These are phyloP conservation scores for Diaperis boleti DNA, from an alignment of 2,888 invertebrate species.

Conservation along the genomic window DNA sequence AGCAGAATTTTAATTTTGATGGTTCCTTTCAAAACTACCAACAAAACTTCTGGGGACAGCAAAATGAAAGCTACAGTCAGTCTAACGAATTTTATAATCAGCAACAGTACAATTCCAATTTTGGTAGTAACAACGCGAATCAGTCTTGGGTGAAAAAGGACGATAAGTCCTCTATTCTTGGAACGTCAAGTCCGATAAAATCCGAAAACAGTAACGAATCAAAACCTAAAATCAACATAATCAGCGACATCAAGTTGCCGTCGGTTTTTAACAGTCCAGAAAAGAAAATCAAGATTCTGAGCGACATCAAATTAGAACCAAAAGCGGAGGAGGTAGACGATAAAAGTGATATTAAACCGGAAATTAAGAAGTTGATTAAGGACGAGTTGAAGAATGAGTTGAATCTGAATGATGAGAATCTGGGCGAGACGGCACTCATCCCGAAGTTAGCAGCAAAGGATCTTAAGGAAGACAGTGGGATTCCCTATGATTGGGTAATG, in stretches of 20 bases:
- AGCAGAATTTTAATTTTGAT: slow-evolving; percentile 31
- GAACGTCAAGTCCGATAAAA: slow-evolving; percentile 53
- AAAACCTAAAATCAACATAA: slow-evolving; percentile 65
- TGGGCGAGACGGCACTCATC: slow-evolving; percentile 7
- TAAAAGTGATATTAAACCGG: slow-evolving; percentile 67
- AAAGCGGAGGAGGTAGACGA: slow-evolving; percentile 68
- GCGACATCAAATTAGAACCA: slow-evolving; percentile 64
- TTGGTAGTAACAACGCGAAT: slow-evolving; percentile 50
- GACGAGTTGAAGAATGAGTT: slow-evolving; percentile 62
- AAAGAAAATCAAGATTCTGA: slow-evolving; percentile 64
- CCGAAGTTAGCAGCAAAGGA: slow-evolving; percentile 53
- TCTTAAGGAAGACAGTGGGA: slow-evolving; percentile 81
- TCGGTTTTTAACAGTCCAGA: slow-evolving; percentile 55
- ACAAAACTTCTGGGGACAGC: slow-evolving; percentile 48
- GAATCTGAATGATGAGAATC: slow-evolving; percentile 48
- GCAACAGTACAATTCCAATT: slow-evolving; percentile 54
- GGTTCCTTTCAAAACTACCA: slow-evolving; percentile 43
- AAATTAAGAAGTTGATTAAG: slow-evolving; percentile 62
- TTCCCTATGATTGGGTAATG: slow-evolving; percentile 87
- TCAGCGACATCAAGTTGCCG: slow-evolving; percentile 65
- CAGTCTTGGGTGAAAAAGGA: slow-evolving; percentile 62
- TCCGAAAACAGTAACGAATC: slow-evolving; percentile 59
- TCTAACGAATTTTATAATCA: slow-evolving; percentile 53
- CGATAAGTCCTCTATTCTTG: slow-evolving; percentile 46
- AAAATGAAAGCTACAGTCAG: slow-evolving; percentile 43